These are phyloP conservation scores for Omphaloscelis lunosa DNA, from an alignment of 2,888 invertebrate genomes.

Conservation along the genomic window DNA sequence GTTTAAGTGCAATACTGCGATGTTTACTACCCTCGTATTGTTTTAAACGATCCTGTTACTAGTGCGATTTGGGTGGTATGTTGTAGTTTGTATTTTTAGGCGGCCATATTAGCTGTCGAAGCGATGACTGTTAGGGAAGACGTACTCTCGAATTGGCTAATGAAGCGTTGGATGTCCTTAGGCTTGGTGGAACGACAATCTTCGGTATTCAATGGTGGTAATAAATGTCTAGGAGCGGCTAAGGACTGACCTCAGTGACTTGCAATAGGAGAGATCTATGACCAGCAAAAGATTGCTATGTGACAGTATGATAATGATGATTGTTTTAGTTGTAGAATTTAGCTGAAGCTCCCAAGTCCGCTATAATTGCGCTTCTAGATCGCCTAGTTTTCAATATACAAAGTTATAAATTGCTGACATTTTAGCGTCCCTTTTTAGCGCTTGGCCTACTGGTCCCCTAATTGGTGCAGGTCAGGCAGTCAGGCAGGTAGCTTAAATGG, in stretches of 20 bases:
- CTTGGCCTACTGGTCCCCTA: constrained; percentile 8
- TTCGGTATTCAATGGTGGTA: no score
- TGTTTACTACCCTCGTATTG: constrained; percentile 57
- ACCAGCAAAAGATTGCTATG: background rate
- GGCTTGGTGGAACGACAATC: no score
- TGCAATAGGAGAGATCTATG: background rate
- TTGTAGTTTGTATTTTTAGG: constrained; percentile 26
- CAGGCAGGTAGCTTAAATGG: constrained; percentile 20
- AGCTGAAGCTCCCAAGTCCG: background rate
- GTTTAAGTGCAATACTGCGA: constrained; percentile 45
- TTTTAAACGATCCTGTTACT: constrained; percentile 55
- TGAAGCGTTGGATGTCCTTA: no score
- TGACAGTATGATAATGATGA: no score
- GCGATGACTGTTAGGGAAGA: background rate
- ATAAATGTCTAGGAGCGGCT: background rate
- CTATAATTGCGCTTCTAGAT: background rate
- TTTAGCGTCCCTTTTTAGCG: constrained; percentile 33
- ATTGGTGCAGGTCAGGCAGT: constrained; percentile 25
- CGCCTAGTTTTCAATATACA: constrained; percentile 1
- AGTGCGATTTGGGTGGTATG: constrained; percentile 55
- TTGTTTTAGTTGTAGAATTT: background rate
- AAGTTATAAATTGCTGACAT: constrained; percentile 29
- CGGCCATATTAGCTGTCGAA: background rate
- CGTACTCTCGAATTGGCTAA: no score
- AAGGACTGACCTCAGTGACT: background rate